Evolutionary conservation across 2,888 invertebrate genomes (phyloP).

Genomic region (Yponomeuta malinellus): DNA sequence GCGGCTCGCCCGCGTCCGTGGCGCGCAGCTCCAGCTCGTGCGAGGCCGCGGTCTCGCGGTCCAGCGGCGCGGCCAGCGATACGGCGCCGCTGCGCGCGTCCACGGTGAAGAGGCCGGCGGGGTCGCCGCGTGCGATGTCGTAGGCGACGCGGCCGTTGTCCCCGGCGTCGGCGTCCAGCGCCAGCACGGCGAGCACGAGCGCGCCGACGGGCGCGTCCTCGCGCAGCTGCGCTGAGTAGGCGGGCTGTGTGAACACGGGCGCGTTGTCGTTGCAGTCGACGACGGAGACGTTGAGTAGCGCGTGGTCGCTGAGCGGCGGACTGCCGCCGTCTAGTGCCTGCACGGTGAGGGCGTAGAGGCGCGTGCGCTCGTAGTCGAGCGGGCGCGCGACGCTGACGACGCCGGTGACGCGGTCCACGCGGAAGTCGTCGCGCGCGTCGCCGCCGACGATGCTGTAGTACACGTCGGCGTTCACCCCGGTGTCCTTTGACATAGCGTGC

Average conservation of each 20-base stretch:
- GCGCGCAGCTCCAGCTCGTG: slow-evolving; percentile 89
- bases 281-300: slow-evolving; percentile 90
- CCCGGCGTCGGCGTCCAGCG: slow-evolving; percentile 89
- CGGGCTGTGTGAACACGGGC: slow-evolving; percentile 85
- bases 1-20: slow-evolving; percentile 86
- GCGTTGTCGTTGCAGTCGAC: slow-evolving; percentile 92
- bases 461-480: slow-evolving; percentile 95
- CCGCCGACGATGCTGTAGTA: slow-evolving; percentile 91
- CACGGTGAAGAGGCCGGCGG: slow-evolving; percentile 84
- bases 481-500: slow-evolving; percentile 93
- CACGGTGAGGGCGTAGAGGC: slow-evolving; percentile 90
- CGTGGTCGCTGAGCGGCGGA: slow-evolving; percentile 92
- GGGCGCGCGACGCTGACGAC: slow-evolving; percentile 84
- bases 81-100: slow-evolving; percentile 86
- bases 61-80: slow-evolving; percentile 82
- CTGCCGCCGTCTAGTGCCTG: slow-evolving; percentile 93
- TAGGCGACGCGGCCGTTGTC: slow-evolving; percentile 88
- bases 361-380: slow-evolving; percentile 91
- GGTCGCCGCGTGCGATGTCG: slow-evolving; percentile 82
- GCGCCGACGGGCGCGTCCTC: slow-evolving; percentile 87
- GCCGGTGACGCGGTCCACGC: slow-evolving; percentile 83
- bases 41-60: slow-evolving; percentile 86
- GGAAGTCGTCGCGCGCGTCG: slow-evolving; percentile 91
- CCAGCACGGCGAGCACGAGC: slow-evolving; percentile 84
- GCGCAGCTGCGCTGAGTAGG: slow-evolving; percentile 84